A percentile compares a stretch with the other conserved stretches of the same genome.
Evolutionary conservation across 2,888 invertebrate species (phyloP).

Genomic region (Frankliniella fusca): DNA sequence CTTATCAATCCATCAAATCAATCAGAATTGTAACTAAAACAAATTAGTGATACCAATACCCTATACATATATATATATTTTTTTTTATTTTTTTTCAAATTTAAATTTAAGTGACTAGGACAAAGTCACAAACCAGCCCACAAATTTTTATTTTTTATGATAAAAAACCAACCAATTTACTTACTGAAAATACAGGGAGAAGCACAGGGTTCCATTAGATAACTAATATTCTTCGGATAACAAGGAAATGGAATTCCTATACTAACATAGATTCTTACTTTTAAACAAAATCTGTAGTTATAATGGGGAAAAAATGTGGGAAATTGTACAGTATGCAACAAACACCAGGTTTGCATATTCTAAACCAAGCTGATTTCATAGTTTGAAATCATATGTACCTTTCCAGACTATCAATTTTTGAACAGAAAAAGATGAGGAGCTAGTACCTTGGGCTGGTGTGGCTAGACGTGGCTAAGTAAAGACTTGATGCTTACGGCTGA

Average conservation of each 20-base stretch:
- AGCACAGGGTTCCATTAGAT: slow-evolving; percentile 7
- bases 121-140: not conserved
- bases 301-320: no score
- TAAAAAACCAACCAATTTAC: not conserved
- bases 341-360: no score
- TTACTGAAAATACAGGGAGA: not conserved
- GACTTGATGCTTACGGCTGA: slow-evolving; percentile 57
- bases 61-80: no score
- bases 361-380: not conserved
- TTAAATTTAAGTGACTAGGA: no score
- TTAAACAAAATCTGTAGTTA: no score
- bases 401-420: not conserved
- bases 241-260: no score
- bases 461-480: slow-evolving; percentile 24
- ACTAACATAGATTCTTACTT: no score
- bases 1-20: not conserved
- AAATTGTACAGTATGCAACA: no score
- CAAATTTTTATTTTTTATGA: not conserved
- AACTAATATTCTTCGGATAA: no score
- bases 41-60: no score
- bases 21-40: not conserved
- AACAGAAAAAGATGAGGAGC: not conserved
- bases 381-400: not conserved
- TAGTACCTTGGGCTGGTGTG: slow-evolving; percentile 22
- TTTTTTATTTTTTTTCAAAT: no score